Conservation (phyloP, 2,113 vertebrate genomes). For the Otocyon megalotis region DNA sequence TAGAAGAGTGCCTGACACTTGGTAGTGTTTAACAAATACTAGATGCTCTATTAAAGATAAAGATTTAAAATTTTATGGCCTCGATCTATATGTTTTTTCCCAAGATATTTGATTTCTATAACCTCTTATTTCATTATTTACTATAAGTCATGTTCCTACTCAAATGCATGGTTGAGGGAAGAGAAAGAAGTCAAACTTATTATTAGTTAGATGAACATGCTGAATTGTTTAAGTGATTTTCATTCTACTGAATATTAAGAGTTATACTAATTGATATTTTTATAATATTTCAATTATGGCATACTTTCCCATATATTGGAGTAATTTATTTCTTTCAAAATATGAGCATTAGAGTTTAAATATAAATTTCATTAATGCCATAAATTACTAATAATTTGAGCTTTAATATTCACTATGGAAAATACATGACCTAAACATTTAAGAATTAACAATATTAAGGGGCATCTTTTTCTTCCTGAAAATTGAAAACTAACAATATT, state of each 20-base stretch:
- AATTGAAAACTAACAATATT: background rate
- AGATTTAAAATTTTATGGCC: background rate
- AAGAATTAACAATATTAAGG: background rate
- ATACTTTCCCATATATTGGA: background rate
- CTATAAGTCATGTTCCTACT: background rate
- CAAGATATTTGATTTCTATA: background rate
- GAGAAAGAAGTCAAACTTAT: background rate
- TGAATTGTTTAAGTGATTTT: background rate
- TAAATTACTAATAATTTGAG: background rate
- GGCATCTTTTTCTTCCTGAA: background rate
- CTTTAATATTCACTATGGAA: background rate
- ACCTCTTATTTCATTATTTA: background rate
- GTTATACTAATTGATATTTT: background rate
- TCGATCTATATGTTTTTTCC: background rate
- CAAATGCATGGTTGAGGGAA: background rate
- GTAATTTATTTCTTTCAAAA: background rate
- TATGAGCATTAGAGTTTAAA: background rate
- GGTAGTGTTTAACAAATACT: background rate
- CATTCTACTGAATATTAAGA: background rate
- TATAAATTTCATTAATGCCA: background rate
- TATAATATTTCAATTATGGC: background rate
- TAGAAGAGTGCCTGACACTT: background rate
- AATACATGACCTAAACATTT: background rate
- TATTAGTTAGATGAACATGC: background rate
- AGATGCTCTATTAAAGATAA: background rate